Evolutionary conservation across 2,888 invertebrate species (phyloP), one percentile per base, ranked within the genome.

Genomic region (Eupithecia centaureata): DNA sequence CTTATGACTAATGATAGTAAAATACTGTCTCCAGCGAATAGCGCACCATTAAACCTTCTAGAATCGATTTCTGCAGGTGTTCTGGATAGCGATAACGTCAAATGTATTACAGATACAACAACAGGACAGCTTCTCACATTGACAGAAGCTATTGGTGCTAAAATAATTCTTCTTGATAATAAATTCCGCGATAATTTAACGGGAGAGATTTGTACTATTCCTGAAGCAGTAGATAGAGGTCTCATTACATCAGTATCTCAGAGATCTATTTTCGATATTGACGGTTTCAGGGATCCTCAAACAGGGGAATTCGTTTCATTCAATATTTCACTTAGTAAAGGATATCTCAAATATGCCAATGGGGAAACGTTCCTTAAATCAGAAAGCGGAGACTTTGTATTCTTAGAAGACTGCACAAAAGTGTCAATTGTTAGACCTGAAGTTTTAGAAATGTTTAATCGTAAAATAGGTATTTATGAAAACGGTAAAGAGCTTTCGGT

Each of bases 191-290:
- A 98, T 88, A 95, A 95, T 68, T 93, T 95, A 75, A 96, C 96
- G 0, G 95, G 95, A 57, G 96, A 97, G 88, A 91, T 95, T 18
- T 94, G 97, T 70, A 94, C 96, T 27, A 95, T 99, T 71, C 95
- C 95, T 22, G 98, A 98, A 85, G 99, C 99, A 0, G 97, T 98
- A 18, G 96, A 97, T 82, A 95, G 96, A 69, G 99, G 99, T 73
- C 94, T 98, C 57, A 96, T 99, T 67, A 96, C 96, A 30, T 97
- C 98, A 1, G 96, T 98, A 25, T 95, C 96, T 5, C 96, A 97
- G 84, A 96, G 96, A 86, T 97, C 97, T 1, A 96, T 98, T 77
- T 98, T 98, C 84, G 97, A 98, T 86, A 97, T 99, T 71, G 98
- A 98, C 78, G 98, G 97, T 65, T 97, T 98, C 83, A 96, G 96